Conservation (phyloP, 2,888 invertebrate genomes). For the Rhynchonema sp. region DNA sequence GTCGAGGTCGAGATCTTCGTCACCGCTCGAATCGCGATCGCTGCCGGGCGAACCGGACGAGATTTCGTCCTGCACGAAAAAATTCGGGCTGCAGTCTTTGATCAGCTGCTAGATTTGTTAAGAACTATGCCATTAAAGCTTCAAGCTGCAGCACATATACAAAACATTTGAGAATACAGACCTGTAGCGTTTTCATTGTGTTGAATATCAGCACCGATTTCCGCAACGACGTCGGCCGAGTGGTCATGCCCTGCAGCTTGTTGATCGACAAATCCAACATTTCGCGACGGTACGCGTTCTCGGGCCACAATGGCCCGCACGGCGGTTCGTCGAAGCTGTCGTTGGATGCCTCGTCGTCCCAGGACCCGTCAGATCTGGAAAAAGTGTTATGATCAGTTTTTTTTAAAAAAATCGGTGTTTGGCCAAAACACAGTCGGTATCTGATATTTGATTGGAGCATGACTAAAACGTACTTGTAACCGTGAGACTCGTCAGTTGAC, state of each 20-base stretch:
- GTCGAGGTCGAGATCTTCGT: neutral
- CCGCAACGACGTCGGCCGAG: neutral
- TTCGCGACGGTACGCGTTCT: neutral
- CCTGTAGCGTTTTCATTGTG: neutral
- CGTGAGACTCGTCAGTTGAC: neutral
- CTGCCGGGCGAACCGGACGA: neutral
- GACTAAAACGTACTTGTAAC: neutral
- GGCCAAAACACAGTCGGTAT: no score
- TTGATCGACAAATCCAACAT: neutral
- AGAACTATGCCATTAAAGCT: no score
- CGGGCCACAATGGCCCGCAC: neutral
- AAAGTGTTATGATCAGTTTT: no score
- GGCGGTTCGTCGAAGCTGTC: neutral
- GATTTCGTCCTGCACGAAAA: neutral
- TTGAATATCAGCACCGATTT: neutral
- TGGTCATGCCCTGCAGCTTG: neutral
- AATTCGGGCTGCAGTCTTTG: no score
- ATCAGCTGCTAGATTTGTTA: no score
- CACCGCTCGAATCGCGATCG: neutral
- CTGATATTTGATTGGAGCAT: no score
- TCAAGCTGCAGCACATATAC: no score
- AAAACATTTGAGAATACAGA: no score
- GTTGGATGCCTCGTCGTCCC: neutral
- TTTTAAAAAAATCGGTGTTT: neutral
- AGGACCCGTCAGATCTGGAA: neutral